Base-by-base conservation (phyloP, 2,797 vertebrate genomes). In the Trichosurus vulpecula region DNA sequence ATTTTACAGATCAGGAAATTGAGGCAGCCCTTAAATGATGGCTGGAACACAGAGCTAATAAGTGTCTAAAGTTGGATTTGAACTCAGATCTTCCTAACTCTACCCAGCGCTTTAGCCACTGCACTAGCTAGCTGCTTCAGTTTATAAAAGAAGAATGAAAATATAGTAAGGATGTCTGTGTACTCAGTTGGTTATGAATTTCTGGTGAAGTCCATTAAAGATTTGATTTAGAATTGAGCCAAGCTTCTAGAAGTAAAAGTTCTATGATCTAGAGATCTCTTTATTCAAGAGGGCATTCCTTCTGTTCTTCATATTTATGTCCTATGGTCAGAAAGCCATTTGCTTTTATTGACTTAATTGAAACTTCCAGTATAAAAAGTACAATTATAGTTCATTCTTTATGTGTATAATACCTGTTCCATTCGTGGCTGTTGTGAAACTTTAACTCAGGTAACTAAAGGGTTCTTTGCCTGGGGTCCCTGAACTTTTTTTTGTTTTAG, bases 191-290 rank as follows among this genome's bases (percentile, higher is more conserved):
- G 25, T 22, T 93, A 93, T n/a, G 9, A 58, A 53, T 74, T 56
- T 51, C 41, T 81, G 22, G 22, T 47, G 74, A 81, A 81, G 41
- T 81, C 16, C 41, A 47, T 81, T 81, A 81, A 81, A 81, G 22
- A 47, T 47, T 81, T 81, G 41, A 47, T 47, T 47, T 81, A 47
- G 22, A 47, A 25, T 91, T 95, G 95, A 92, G 3, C 56, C 92
- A 94, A 35, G 31, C 90, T 90, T 94, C 91, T 93, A 94, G 95
- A 91, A 94, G 90, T 47, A 93, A 74, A 93, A 53, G 3, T 90
- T 4, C 41, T n/a, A 19, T 57, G 31, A 47, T n/a, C 58, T 61
- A 30, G 12, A 66, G 58, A 66, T 66, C 35, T 66, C 30, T 35
- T 16, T 47, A n/a, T 25, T 81, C 22, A 92, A 89, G 10, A 14